A percentile compares a stretch with the other conserved stretches of the same genome.
These are phyloP conservation scores for Anthonomus grandis DNA, from an alignment of 1,140 invertebrate species.

Conservation along the genomic window DNA sequence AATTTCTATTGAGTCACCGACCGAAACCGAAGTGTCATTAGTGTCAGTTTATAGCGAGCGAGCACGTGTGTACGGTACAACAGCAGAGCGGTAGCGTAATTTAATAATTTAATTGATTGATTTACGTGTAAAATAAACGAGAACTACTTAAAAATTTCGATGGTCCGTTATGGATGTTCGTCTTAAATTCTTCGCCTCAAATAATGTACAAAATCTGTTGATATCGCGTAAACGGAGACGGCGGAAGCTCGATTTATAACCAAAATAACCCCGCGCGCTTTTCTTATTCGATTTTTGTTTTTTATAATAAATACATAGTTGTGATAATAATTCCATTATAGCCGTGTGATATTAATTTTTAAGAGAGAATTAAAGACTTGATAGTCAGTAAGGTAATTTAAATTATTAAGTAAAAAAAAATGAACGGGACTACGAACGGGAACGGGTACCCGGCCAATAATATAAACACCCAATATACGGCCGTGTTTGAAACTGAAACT, in stretches of 20 bases:
- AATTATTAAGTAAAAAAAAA: slow-evolving; percentile 1
- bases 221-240: slow-evolving; percentile 8
- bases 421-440: slow-evolving; percentile 16
- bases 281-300: no score
- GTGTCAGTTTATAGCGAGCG: background rate
- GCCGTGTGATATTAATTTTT: slow-evolving; percentile 11
- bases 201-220: slow-evolving; percentile 5
- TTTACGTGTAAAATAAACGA: background rate
- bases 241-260: slow-evolving; percentile 5
- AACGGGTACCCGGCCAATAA: slow-evolving; percentile 8
- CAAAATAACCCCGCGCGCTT: no score
- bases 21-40: no score
- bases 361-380: slow-evolving; percentile 3
- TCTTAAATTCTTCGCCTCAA: slow-evolving; percentile 9
- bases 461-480: slow-evolving; percentile 5
- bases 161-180: slow-evolving; percentile 17
- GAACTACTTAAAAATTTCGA: background rate
- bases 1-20: no score
- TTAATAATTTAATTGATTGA: background rate
- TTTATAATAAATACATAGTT: no score
- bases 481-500: slow-evolving; percentile 8
- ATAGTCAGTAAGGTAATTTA: background rate
- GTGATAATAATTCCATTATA: no score
- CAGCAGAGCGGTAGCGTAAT: background rate
- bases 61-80: background rate